Conservation (phyloP, 2,113 vertebrate species). For the Hippolais icterina region DNA sequence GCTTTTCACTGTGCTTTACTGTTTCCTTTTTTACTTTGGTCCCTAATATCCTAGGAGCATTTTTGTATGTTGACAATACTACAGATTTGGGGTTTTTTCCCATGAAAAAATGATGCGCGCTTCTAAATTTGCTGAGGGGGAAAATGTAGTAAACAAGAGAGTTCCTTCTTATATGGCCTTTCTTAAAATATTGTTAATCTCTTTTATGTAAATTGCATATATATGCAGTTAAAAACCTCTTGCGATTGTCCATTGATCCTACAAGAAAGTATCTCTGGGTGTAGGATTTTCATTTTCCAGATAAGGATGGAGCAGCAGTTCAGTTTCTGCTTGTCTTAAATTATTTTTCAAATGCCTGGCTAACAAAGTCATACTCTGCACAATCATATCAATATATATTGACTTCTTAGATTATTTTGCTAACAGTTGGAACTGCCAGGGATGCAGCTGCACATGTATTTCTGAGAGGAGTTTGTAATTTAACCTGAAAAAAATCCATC, state of each 20-base stretch:
- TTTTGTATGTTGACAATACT: neutral
- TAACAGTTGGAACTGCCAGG: neutral
- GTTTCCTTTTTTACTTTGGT: neutral
- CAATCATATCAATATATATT: conserved; percentile 53
- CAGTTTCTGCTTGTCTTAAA: conserved; percentile 17
- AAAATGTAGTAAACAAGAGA: neutral
- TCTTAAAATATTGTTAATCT: neutral
- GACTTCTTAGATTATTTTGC: conserved; percentile 21
- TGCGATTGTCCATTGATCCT: neutral
- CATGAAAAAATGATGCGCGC: neutral
- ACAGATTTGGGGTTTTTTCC: neutral
- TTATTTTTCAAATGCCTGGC: conserved; percentile 17
- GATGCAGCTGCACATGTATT: neutral
- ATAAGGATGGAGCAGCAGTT: neutral
- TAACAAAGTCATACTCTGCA: neutral
- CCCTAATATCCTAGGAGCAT: neutral
- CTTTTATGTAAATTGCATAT: neutral
- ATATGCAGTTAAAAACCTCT: neutral
- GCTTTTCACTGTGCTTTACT: neutral
- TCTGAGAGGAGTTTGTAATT: neutral
- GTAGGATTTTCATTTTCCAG: conserved; percentile 23
- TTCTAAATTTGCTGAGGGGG: neutral
- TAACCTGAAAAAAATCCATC: neutral
- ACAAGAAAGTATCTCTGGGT: neutral
- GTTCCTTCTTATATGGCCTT: neutral